These are phyloP conservation scores for Bettongia penicillata DNA, from an alignment of 2,113 vertebrate species.

Conservation along the genomic window DNA sequence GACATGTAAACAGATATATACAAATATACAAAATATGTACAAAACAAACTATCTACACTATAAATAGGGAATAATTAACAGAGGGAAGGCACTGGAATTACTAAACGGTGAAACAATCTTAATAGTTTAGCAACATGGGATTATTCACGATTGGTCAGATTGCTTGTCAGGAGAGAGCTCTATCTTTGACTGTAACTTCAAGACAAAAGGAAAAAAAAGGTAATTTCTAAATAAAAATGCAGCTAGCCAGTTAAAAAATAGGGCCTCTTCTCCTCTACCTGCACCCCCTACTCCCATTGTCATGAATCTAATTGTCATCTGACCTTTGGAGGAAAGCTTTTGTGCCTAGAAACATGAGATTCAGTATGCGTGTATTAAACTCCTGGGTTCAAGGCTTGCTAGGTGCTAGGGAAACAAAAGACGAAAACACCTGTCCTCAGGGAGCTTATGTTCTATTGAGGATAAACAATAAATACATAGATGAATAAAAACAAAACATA, in stretches of 20 bases:
- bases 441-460: background rate
- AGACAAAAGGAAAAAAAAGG: conserved; percentile 39
- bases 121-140: conserved; percentile 60
- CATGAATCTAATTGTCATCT: conserved; percentile 64
- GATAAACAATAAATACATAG: background rate
- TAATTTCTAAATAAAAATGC: conserved; percentile 37
- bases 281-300: background rate
- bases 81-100: background rate
- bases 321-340: conserved; percentile 41
- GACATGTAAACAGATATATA: background rate
- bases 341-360: conserved; percentile 31
- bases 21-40: background rate
- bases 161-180: conserved; percentile 61
- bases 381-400: background rate
- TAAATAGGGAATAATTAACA: background rate
- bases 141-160: conserved; percentile 45
- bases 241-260: conserved; percentile 53
- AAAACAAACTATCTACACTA: background rate
- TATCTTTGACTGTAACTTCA: conserved; percentile 66
- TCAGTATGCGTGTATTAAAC: background rate
- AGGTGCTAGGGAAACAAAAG: background rate
- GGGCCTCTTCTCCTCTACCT: background rate
- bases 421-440: background rate
- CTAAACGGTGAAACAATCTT: conserved; percentile 29
- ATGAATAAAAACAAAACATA: background rate